phyloP scores from a whole-genome alignment of 2,113 vertebrate species.

The Ctenodactylus gundi region DNA sequence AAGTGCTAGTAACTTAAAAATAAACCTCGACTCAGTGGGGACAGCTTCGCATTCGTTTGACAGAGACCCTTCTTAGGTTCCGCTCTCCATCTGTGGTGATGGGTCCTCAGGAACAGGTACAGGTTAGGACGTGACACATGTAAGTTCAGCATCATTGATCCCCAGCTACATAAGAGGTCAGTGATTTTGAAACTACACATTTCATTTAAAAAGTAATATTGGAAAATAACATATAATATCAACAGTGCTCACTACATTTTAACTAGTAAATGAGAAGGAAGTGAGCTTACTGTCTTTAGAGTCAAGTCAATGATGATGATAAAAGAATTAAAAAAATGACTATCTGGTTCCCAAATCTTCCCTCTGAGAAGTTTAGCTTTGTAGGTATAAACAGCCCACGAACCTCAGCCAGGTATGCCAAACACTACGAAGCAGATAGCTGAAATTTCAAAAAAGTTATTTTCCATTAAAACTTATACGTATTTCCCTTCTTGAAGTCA shows the following conservation, averaged over 20 bases:
- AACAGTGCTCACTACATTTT: not conserved
- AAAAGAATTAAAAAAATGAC: not conserved
- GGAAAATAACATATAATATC: not conserved
- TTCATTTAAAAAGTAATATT: not conserved
- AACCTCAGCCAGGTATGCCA: not conserved
- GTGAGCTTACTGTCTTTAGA: not conserved
- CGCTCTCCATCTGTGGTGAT: not conserved
- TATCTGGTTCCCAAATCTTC: not conserved
- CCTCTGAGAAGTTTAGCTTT: not conserved
- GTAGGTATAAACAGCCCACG: not conserved
- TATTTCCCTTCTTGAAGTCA: not conserved
- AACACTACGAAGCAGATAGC: not conserved
- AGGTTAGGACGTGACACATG: not conserved
- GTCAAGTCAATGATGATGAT: not conserved
- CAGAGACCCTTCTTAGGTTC: slow-evolving; percentile 1
- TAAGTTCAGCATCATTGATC: not conserved
- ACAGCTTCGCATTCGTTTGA: slow-evolving; percentile 43
- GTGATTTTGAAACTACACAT: not conserved
- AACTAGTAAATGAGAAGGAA: slow-evolving; percentile 4
- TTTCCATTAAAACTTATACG: not conserved
- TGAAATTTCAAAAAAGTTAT: not conserved
- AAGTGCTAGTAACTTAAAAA: slow-evolving; percentile 71
- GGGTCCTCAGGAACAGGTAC: not conserved
- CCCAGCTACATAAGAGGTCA: not conserved
- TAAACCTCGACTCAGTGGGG: slow-evolving; percentile 35